Base-by-base conservation (phyloP, 1,140 invertebrate species). In the Hermetia illucens region DNA sequence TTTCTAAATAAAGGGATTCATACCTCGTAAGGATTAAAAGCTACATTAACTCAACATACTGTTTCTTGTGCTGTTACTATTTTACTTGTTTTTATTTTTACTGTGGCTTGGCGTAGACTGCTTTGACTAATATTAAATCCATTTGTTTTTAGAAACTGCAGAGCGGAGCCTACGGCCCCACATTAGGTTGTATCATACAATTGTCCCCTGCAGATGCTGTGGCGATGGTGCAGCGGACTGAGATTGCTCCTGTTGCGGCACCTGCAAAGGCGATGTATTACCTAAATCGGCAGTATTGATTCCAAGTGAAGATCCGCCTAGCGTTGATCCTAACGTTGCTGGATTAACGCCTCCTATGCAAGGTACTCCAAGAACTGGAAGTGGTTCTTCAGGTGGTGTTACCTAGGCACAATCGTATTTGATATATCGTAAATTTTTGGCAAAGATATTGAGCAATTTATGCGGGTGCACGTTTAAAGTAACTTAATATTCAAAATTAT, bases 111-210 rank as follows among this genome's bases (percentile, higher is more conserved):
- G n/a, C n/a, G n/a, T n/a, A n/a, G n/a, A n/a, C n/a, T n/a, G n/a
- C n/a, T n/a, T n/a, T n/a, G n/a, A n/a, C 24, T 13, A 27, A 27
- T 27, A 13, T 45, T 58, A 58, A 52, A 58, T 58, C 56, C 56
- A 58, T 40, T 58, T 58, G 41, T 58, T 58, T 42, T 60, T 60
- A 38, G 55, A 49, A 47, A 60, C 53, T 41, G 54, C 53, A 29
- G 57, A 60, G 51, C 57, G 57, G 53, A 60, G 54, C 48, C 81
- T 72, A 63, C 81, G 77, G 72, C 81, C 81, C 80, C 81, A 84
- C 81, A 84, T 84, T 30, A 84, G 77, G 70, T 85, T 77, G 70
- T 85, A 84, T 88, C 81, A 88, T 83, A 88, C 84, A 56, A 88
- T 86, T 52, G 84, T 87, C 44, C 84, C 84, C 62, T 86, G 82